phyloP scores from a whole-genome alignment of 30 jellyfish, hydroid and myxozoan genomes.

The Nemopilema nomurai region DNA sequence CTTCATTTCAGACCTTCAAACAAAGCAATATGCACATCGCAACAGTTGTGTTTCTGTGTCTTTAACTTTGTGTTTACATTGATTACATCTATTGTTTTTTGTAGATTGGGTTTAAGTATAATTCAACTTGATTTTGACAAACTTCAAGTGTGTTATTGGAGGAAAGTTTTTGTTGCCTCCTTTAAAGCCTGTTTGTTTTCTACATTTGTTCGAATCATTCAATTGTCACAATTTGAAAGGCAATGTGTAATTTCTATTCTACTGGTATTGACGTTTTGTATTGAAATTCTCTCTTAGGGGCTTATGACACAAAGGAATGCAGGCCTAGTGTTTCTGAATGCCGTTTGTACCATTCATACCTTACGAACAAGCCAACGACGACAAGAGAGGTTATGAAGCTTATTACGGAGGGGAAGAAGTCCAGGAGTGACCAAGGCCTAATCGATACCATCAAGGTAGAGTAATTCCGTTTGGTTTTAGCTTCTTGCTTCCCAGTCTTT shows the following conservation, averaged over 20 bases:
- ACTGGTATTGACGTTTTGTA: neutral
- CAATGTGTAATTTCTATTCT: too few relatives aligned
- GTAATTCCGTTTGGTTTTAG: neutral
- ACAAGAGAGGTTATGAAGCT: constrained; percentile 42
- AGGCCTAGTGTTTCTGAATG: constrained; percentile 53
- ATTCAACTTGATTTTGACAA: neutral
- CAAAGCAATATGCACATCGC: too few relatives aligned
- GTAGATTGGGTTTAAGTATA: neutral
- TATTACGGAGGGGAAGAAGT: constrained; percentile 51
- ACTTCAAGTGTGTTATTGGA: too few relatives aligned
- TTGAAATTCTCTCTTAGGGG: constrained; percentile 38
- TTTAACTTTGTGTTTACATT: too few relatives aligned
- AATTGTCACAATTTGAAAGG: too few relatives aligned
- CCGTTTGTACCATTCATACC: constrained; percentile 55
- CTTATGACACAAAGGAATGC: constrained; percentile 69
- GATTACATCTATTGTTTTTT: too few relatives aligned
- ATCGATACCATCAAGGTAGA: constrained; percentile 56
- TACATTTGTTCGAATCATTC: too few relatives aligned
- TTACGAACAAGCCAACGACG: constrained; percentile 41
- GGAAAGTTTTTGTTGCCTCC: too few relatives aligned
- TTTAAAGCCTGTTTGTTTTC: too few relatives aligned
- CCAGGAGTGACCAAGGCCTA: constrained; percentile 78
- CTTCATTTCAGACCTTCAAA: too few relatives aligned
- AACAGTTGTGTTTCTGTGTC: too few relatives aligned
- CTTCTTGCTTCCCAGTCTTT: neutral